Base-by-base conservation (phyloP, 1,140 invertebrate genomes). In the Cherax quadricarinatus region DNA sequence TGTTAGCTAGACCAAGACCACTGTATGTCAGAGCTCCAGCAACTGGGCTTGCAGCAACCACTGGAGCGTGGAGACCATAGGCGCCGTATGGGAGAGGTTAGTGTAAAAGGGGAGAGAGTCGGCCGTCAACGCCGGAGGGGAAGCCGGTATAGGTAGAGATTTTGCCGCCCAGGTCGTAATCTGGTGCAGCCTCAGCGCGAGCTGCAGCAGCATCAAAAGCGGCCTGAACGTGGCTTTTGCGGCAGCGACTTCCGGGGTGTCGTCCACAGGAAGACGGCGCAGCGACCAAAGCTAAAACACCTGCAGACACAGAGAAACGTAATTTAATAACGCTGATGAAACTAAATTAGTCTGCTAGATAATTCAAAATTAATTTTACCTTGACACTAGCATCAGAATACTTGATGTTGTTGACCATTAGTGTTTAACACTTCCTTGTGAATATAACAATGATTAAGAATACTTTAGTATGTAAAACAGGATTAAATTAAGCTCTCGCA, bases 241-340 rank as follows among this genome's bases (percentile, higher is more conserved):
- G 4, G 80, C 88, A 30, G 80, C 81, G 60, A 89, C 88, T 75
- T 89, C 88, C n/a, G 60, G 62, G 21, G 88, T 89, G 81, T 89
- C 88, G 1, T 51, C 80, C 7, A 84, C 81, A 12, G 81, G 66
- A 30, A 75, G 81, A 66, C 86, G 30, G 86, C 86, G 16, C 75
- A 75, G 73, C 49, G 57, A 75, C 86, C 18, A 18, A 14, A 16
- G 62, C 62, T 21, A 60, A 3, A 60, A 0, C 57, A 60, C 57
- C 57, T 60, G 57, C 9, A 60, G 16, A 60, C 16, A 3, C 30
- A 41, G 30, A 41, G 0, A 41, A 41, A 41, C 30, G 30, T 41
- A 41, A 41, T 41, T 41, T 41, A 41, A 41, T 41, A 41, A 41
- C 30, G 2, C 30, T 41, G 30, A 41, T 41, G 30, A 41, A 41